A percentile compares a stretch with the other conserved stretches of the same genome.
Evolutionary conservation across 2,888 invertebrate species (phyloP).

Genomic region (Junonia oenone): DNA sequence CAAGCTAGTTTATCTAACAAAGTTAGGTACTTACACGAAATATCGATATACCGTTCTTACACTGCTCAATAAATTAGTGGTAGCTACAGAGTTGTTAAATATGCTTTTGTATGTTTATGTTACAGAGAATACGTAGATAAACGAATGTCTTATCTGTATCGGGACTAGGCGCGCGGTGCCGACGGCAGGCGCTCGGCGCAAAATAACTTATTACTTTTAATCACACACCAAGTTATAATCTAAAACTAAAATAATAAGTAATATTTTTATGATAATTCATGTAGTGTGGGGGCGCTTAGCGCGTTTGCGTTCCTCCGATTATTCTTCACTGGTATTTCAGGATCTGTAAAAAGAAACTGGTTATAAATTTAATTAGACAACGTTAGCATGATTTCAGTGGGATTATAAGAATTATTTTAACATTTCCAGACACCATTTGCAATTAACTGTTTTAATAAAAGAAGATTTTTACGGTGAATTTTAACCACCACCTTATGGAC

Average conservation of each 20-base stretch:
- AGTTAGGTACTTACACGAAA: conserved; percentile 47
- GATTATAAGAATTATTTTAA: background rate
- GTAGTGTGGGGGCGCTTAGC: conserved; percentile 54
- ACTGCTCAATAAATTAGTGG: conserved; percentile 72
- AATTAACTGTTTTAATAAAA: too few relatives aligned
- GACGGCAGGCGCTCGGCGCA: conserved; percentile 69
- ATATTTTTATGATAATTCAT: conserved; percentile 62
- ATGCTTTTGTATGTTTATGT: conserved; percentile 50
- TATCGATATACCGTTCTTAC: conserved; percentile 46
- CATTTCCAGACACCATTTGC: background rate
- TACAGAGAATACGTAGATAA: conserved; percentile 70
- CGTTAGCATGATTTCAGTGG: background rate
- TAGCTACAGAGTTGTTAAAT: conserved; percentile 69
- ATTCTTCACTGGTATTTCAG: conserved; percentile 58
- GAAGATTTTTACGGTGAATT: too few relatives aligned
- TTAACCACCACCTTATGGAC: too few relatives aligned
- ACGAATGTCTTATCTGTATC: conserved; percentile 71
- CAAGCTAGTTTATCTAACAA: conserved; percentile 54
- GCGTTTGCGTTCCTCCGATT: conserved; percentile 45
- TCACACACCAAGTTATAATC: conserved; percentile 75
- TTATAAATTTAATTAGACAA: background rate
- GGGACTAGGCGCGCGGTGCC: conserved; percentile 73
- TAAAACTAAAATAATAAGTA: conserved; percentile 71
- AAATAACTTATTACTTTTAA: conserved; percentile 68
- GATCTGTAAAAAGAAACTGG: conserved; percentile 56